These are phyloP conservation scores for Camptogramma bilineatum DNA, from an alignment of 2,888 invertebrate species.

Conservation along the genomic window DNA sequence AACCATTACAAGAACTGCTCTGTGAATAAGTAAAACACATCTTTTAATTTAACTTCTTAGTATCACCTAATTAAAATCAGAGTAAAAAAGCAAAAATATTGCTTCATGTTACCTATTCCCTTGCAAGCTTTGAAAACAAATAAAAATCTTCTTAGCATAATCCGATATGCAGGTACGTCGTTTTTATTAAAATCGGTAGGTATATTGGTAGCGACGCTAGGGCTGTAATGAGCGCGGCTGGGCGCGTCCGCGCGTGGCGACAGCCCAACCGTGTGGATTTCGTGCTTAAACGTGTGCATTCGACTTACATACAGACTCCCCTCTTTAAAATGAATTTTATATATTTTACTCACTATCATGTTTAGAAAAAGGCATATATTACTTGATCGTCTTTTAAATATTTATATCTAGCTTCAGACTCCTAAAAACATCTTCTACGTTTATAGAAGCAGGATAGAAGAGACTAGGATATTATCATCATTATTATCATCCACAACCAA, in stretches of 20 bases:
- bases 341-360: neutral
- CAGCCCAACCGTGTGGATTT: conserved; percentile 77
- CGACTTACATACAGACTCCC: conserved; percentile 40
- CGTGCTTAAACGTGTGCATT: conserved; percentile 59
- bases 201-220: conserved; percentile 63
- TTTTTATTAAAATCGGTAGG: conserved; percentile 57
- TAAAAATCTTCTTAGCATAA: conserved; percentile 16
- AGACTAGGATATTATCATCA: too few species aligned
- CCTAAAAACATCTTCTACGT: too few species aligned
- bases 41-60: too few species aligned
- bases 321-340: neutral
- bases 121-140: neutral
- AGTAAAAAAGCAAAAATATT: too few species aligned
- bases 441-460: too few species aligned
- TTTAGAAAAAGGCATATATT: neutral
- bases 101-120: too few species aligned
- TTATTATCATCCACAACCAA: too few species aligned
- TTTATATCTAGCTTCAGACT: too few species aligned
- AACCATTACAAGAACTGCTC: too few species aligned
- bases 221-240: conserved; percentile 72
- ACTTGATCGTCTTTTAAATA: too few species aligned
- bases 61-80: too few species aligned
- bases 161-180: conserved; percentile 30
- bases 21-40: too few species aligned
- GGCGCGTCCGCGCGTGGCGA: conserved; percentile 75